Evolutionary conservation across 2,113 vertebrate species (phyloP).

Genomic region (Otus sunia): DNA sequence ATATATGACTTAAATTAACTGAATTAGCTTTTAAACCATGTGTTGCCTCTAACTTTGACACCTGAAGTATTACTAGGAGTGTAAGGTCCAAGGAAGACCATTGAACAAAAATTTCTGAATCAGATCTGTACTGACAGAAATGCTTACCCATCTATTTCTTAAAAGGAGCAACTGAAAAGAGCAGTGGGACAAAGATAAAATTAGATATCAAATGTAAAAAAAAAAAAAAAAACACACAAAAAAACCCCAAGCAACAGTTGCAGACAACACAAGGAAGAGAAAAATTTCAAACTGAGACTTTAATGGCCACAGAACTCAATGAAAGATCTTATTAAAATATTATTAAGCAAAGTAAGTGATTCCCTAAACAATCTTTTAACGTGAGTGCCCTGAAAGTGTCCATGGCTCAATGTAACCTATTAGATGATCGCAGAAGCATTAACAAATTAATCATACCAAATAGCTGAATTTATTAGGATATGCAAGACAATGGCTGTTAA

Average conservation of each 20-base stretch:
- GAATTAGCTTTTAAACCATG: not conserved
- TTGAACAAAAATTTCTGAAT: not conserved
- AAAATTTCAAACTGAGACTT: not conserved
- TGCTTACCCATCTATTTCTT: not conserved
- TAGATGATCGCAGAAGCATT: not conserved
- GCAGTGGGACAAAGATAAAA: not conserved
- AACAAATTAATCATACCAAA: not conserved
- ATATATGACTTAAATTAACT: not conserved
- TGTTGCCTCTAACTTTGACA: not conserved
- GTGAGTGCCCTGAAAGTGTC: not conserved
- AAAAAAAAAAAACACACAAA: not conserved
- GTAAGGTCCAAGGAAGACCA: not conserved
- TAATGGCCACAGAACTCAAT: not conserved
- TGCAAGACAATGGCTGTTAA: not conserved
- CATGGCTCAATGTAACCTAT: not conserved
- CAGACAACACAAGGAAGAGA: not conserved
- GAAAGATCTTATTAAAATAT: not conserved
- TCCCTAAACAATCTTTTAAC: not conserved
- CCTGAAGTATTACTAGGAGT: not conserved
- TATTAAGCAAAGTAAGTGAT: not conserved
- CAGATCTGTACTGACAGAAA: not conserved
- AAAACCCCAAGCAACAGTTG: not conserved
- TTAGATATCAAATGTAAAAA: not conserved
- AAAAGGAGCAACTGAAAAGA: not conserved
- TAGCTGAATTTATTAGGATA: not conserved